Evolutionary conservation across 2,113 vertebrate species (phyloP), one percentile per base, ranked within the genome.

Genomic region (Triplophysa tibetana): DNA sequence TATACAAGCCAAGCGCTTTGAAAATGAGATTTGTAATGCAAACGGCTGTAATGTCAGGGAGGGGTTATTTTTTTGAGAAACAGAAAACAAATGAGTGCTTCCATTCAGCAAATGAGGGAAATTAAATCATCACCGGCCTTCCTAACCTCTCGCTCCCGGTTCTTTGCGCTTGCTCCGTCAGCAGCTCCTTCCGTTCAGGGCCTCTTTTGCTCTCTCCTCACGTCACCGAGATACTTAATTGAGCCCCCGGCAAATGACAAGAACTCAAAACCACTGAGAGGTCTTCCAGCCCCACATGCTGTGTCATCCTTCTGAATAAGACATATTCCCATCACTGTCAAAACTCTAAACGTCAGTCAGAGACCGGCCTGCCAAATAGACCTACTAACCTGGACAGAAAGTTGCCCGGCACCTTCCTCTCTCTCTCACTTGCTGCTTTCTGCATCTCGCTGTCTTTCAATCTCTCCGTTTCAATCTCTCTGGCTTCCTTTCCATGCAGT

Each of bases 261-360:
- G 77, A 79, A 79, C 54, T 70, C 77, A 70, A 67, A 79, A 79
- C 63, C 56, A 43, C 58, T 79, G 69, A 70, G 77, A 78, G 66
- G 66, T 70, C 50, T 17, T 8, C 54, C 24, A 13, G 43, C 65
- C 38, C 77, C 21, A 69, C 66, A 19, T 70, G 68, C 78, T 56
- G 70, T 80, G 73, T 73, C 60, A 80, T 80, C 69, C 78, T 73
- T 80, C 54, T 80, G 78, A 73, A 80, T 80, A 73, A 80, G 73
- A 80, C 78, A 73, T 80, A 56, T 65, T 73, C 78, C 72, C 78
- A 80, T 70, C 78, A 52, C 78, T 72, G 69, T 80, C 78, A 80
- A 48, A n/a, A 60, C 23, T 72, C 50, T 60, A 58, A 80, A 73
- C 29, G 45, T 43, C 72, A 12, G 26, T 73, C 69, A 62, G 54